These are phyloP conservation scores for Rhizomys pruinosus DNA, from an alignment of 2,113 vertebrate genomes.

Conservation along the genomic window DNA sequence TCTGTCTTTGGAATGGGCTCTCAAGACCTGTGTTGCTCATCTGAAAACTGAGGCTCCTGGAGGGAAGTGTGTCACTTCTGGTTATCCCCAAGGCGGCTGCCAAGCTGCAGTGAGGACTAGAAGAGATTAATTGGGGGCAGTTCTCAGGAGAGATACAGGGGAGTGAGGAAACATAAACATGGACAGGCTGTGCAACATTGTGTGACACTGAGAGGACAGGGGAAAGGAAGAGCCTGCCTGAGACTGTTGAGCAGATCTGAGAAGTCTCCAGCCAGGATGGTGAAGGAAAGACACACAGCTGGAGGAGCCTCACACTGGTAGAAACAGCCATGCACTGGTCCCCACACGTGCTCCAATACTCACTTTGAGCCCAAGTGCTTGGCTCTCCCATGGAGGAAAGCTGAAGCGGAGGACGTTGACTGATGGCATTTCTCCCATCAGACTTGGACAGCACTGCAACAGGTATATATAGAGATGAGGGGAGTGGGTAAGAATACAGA, in stretches of 20 bases:
- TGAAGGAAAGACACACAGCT: neutral
- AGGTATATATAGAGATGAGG: neutral
- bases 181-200: accelerated
- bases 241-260: neutral
- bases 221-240: neutral
- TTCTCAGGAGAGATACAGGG: neutral
- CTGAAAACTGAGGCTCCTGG: conserved; percentile 9
- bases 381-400: neutral
- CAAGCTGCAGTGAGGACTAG: neutral
- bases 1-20: neutral
- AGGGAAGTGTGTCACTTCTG: neutral
- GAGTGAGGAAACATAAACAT: neutral
- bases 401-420: neutral
- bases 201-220: neutral
- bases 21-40: neutral
- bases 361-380: neutral
- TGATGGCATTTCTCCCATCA: neutral
- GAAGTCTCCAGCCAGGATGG: neutral
- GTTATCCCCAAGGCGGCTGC: neutral
- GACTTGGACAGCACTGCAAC: neutral
- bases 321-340: neutral
- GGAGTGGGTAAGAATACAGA: neutral
- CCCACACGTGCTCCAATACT: too few relatives aligned
- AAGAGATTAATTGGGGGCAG: neutral
- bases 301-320: neutral